A percentile compares a stretch with the other conserved stretches of the same genome.
phyloP scores from a whole-genome alignment of 53 echinoderm and acorn worm species.

The Stichopus horrens region DNA sequence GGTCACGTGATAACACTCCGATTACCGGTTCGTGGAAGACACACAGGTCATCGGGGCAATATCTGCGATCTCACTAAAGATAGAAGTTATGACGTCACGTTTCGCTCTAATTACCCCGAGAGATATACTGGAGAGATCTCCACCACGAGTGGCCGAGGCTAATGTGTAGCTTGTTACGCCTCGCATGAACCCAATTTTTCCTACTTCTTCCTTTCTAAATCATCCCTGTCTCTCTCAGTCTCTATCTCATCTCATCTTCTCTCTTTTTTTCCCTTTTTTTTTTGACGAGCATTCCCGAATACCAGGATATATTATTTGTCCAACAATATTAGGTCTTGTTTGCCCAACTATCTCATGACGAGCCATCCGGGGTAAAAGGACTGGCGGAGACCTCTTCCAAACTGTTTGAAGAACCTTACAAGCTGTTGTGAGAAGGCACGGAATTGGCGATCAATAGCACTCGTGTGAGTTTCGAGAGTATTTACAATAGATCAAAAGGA shows the following conservation, averaged over 20 bases:
- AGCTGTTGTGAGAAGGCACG: slow-evolving; percentile 44
- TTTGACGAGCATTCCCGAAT: slow-evolving; percentile 4
- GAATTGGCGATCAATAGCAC: slow-evolving; percentile 34
- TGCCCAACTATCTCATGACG: slow-evolving; percentile 40
- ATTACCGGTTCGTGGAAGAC: not conserved
- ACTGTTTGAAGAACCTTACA: slow-evolving; percentile 48
- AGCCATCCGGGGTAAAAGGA: not conserved
- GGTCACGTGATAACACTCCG: not conserved
- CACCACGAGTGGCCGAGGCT: slow-evolving; percentile 1
- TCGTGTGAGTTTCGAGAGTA: slow-evolving; percentile 44
- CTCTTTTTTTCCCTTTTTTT: not conserved
- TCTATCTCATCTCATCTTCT: not conserved
- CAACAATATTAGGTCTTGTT: slow-evolving; percentile 42
- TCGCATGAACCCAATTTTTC: slow-evolving; percentile 36
- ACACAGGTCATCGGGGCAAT: not conserved
- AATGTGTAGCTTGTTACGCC: slow-evolving; percentile 39
- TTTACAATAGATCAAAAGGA: slow-evolving; percentile 16
- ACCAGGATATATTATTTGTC: slow-evolving; percentile 32
- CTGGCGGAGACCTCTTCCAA: slow-evolving; percentile 27
- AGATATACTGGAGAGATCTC: not conserved
- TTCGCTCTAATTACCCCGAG: slow-evolving; percentile 18
- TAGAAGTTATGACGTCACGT: slow-evolving; percentile 37
- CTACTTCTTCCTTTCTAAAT: not conserved
- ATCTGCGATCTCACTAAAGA: not conserved
- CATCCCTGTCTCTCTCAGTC: too few relatives aligned